Percentiles rank a stretch among this genome's conserved stretches.
Evolutionary conservation across 2,113 vertebrate species (phyloP).

Genomic region (Raja brachyura): DNA sequence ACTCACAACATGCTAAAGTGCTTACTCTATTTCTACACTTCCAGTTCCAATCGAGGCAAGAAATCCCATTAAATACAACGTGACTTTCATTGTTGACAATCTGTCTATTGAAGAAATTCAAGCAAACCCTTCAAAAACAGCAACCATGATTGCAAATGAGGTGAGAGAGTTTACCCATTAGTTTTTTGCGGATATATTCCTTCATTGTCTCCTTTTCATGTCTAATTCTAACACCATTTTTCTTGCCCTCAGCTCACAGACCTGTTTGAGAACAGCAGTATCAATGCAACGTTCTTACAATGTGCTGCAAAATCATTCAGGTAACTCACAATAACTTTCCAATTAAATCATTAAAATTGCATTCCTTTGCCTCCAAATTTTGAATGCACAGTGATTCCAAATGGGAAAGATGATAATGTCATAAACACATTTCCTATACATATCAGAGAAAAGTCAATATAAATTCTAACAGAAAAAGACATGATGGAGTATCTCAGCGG

Average conservation of each 20-base stretch:
- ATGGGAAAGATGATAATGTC: too few relatives aligned
- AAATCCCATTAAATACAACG: neutral
- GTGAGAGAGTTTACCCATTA: neutral
- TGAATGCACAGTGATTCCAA: neutral
- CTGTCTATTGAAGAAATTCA: neutral
- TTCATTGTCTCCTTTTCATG: neutral
- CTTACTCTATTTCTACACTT: neutral
- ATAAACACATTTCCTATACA: neutral
- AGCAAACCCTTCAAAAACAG: neutral
- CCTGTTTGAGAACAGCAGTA: neutral
- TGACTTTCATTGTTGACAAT: neutral
- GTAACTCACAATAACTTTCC: too few relatives aligned
- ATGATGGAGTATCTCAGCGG: too few relatives aligned
- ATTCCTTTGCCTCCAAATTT: too few relatives aligned
- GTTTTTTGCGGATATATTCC: too few relatives aligned
- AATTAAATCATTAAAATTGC: too few relatives aligned
- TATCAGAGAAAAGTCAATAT: neutral
- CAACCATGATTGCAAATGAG: neutral
- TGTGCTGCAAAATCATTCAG: neutral
- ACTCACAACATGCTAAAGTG: neutral
- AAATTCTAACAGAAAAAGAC: neutral
- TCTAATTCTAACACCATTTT: neutral
- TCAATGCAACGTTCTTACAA: neutral
- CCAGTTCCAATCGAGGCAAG: neutral
- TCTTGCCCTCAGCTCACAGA: neutral